phyloP scores from a whole-genome alignment of 2,888 invertebrate genomes.

The Orthosia gothica region DNA sequence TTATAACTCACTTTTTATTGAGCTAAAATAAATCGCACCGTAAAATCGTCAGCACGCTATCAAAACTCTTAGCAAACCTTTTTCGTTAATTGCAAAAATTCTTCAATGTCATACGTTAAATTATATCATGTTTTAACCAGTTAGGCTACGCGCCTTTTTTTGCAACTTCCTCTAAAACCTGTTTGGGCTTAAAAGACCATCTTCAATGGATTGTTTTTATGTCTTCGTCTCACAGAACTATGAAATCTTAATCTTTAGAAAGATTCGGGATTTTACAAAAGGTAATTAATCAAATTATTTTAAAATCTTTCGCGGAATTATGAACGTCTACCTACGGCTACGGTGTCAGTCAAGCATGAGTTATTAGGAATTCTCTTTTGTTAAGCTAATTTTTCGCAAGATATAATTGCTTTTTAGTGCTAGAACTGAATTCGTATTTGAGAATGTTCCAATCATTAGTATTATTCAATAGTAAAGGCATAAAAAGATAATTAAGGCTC shows the following conservation, averaged over 20 bases:
- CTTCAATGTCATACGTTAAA: slow-evolving; percentile 66
- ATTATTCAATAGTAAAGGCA: neutral
- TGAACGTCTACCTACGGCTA: slow-evolving; percentile 13
- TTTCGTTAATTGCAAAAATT: slow-evolving; percentile 51
- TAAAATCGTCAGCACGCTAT: slow-evolving; percentile 25
- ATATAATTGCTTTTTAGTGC: slow-evolving; percentile 12
- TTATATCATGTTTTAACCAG: slow-evolving; percentile 57
- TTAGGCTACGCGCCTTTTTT: slow-evolving; percentile 71
- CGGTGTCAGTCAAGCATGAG: slow-evolving; percentile 14
- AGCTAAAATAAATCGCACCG: slow-evolving; percentile 19
- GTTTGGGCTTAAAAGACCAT: slow-evolving; percentile 67
- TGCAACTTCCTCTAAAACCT: slow-evolving; percentile 81
- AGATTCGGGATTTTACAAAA: slow-evolving; percentile 35
- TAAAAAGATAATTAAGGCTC: slow-evolving; percentile 20
- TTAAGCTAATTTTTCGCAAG: slow-evolving; percentile 11
- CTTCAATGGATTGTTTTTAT: slow-evolving; percentile 50
- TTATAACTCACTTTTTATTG: neutral
- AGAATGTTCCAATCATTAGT: slow-evolving; percentile 10
- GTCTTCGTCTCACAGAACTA: slow-evolving; percentile 41
- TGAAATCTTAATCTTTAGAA: slow-evolving; percentile 57
- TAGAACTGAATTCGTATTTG: slow-evolving; percentile 16
- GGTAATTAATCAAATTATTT: slow-evolving; percentile 51
- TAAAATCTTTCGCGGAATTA: slow-evolving; percentile 12
- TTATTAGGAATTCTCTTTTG: slow-evolving; percentile 43
- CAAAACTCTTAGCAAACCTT: slow-evolving; percentile 14